Evolutionary conservation across 1,140 invertebrate genomes (phyloP).

Genomic region (Ceratosolen solmsi): DNA sequence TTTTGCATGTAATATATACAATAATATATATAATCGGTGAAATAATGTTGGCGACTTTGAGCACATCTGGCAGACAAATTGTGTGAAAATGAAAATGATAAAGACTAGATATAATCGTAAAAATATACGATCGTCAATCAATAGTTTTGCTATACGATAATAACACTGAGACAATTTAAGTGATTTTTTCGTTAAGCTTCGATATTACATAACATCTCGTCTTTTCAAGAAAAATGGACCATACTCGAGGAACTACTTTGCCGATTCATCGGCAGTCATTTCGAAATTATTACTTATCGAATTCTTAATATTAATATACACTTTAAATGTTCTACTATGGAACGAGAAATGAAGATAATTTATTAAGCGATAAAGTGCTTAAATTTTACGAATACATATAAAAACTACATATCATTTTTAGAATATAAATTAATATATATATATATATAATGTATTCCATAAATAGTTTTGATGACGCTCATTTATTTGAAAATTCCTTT

Average conservation of each 20-base stretch:
- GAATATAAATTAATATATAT: too few relatives aligned
- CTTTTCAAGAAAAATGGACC: slow-evolving; percentile 31
- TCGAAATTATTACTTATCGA: slow-evolving; percentile 34
- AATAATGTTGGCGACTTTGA: neutral
- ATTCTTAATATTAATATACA: slow-evolving; percentile 49
- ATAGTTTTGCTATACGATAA: slow-evolving; percentile 26
- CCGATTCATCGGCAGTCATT: slow-evolving; percentile 2
- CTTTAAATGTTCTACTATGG: slow-evolving; percentile 35
- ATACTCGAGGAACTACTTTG: slow-evolving; percentile 39
- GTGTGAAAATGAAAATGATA: neutral
- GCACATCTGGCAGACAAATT: neutral
- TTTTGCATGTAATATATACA: slow-evolving; percentile 21
- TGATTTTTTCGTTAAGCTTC: slow-evolving; percentile 43
- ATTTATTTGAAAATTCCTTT: neutral
- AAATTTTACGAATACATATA: slow-evolving; percentile 10
- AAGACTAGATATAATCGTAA: neutral
- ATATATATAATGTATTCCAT: slow-evolving; percentile 29
- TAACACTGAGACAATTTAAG: slow-evolving; percentile 13
- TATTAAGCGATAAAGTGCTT: neutral
- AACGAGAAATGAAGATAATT: neutral
- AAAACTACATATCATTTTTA: slow-evolving; percentile 49
- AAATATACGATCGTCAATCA: slow-evolving; percentile 33
- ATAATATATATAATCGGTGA: slow-evolving; percentile 5
- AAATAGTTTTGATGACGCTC: neutral
- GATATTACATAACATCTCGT: slow-evolving; percentile 1